Evolutionary conservation across 2,113 vertebrate species (phyloP).

Genomic region (Excalfactoria chinensis): DNA sequence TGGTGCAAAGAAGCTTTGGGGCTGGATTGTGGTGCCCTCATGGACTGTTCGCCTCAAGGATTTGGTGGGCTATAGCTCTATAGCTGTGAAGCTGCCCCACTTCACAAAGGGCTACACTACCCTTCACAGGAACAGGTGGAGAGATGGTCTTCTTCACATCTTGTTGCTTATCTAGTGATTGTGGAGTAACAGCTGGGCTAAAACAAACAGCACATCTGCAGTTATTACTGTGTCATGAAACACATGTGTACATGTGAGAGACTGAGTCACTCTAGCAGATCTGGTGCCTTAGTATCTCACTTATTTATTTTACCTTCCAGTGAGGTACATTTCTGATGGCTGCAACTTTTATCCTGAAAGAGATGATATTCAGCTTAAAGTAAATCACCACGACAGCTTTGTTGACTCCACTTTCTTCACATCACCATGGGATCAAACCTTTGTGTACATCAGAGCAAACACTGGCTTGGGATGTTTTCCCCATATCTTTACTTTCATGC

Average conservation of each 20-base stretch:
- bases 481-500: background rate
- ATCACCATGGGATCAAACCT: background rate
- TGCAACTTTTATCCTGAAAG: background rate
- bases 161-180: background rate
- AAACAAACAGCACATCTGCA: background rate
- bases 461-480: background rate
- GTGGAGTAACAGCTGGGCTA: background rate
- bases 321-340: background rate
- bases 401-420: background rate
- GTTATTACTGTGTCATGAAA: background rate
- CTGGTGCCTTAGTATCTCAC: background rate
- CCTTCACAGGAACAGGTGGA: background rate
- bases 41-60: rapidly evolving
- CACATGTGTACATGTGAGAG: rapidly evolving
- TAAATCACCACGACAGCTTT: background rate
- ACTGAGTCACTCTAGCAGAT: background rate
- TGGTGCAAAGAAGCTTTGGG: background rate
- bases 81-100: background rate
- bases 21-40: rapidly evolving
- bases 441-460: background rate
- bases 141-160: background rate
- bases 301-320: background rate
- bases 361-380: background rate
- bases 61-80: background rate
- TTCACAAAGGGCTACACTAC: background rate